Conservation (phyloP, 1,140 invertebrate genomes). For the Nomia melanderi region DNA sequence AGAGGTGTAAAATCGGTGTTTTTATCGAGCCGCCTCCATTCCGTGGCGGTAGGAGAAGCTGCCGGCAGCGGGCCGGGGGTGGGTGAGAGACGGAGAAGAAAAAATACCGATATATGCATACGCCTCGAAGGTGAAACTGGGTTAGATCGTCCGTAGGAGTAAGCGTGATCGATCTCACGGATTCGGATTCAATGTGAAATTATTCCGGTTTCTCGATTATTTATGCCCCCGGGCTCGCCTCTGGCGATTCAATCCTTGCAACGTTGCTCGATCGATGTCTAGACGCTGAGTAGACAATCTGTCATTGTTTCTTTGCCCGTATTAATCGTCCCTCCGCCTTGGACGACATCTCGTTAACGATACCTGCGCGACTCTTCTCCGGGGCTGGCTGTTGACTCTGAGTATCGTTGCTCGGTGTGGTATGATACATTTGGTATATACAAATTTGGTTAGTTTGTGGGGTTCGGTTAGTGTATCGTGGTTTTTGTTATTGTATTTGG, state of each 20-base stretch:
- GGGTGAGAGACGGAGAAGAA: no score
- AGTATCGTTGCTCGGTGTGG: no score
- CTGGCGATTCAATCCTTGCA: slow-evolving; percentile 22
- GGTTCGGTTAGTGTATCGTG: no score
- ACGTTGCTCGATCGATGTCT: slow-evolving; percentile 53
- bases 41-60: no score
- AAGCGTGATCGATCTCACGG: slow-evolving; percentile 62
- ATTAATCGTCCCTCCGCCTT: not conserved
- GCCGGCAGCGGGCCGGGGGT: no score
- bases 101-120: slow-evolving; percentile 39
- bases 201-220: slow-evolving; percentile 61
- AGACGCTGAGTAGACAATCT: slow-evolving; percentile 15
- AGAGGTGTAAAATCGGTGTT: slow-evolving; percentile 49
- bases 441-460: no score
- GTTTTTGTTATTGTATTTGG: no score
- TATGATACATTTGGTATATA: no score
- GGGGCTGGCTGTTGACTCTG: no score
- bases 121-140: slow-evolving; percentile 58
- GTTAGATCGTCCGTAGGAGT: slow-evolving; percentile 61
- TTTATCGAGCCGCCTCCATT: slow-evolving; percentile 40
- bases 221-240: slow-evolving; percentile 38
- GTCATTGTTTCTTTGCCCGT: not conserved
- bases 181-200: slow-evolving; percentile 64
- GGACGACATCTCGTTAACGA: not conserved
- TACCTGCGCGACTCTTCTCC: not conserved